A percentile compares a stretch with the other conserved stretches of the same genome.
Evolutionary conservation across 2,888 invertebrate species (phyloP).

Genomic region (Orthonychiurus folsomi): DNA sequence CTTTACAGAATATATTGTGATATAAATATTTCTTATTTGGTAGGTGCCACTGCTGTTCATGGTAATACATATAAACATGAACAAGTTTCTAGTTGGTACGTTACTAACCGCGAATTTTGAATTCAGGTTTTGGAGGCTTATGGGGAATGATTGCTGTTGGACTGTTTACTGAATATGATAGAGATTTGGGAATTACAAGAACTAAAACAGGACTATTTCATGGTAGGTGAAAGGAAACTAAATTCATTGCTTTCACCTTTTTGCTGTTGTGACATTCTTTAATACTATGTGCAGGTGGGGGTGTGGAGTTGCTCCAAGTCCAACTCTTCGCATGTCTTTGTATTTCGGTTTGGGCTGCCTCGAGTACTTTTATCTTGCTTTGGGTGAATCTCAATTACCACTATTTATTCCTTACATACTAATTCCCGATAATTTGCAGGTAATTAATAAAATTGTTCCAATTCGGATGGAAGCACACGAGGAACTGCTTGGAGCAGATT

Average conservation of each 20-base stretch:
- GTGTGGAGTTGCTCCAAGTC: slow-evolving; percentile 45
- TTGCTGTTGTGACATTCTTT: background rate
- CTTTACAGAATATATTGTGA: too few species aligned
- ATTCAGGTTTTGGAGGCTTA: slow-evolving; percentile 41
- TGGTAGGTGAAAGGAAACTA: slow-evolving; percentile 32
- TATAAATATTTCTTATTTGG: background rate
- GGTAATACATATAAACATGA: too few species aligned
- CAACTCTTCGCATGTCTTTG: slow-evolving; percentile 44
- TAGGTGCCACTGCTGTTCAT: slow-evolving; percentile 46
- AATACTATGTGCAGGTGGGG: slow-evolving; percentile 43
- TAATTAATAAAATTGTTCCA: slow-evolving; percentile 42
- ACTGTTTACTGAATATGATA: slow-evolving; percentile 44
- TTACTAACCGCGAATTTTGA: slow-evolving; percentile 32
- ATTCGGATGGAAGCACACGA: slow-evolving; percentile 44
- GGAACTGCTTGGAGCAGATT: slow-evolving; percentile 45
- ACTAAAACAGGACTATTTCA: slow-evolving; percentile 45
- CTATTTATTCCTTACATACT: slow-evolving; percentile 7
- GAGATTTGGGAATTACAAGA: slow-evolving; percentile 43
- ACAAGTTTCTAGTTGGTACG: slow-evolving; percentile 16
- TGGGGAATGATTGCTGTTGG: slow-evolving; percentile 48
- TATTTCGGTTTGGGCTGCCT: slow-evolving; percentile 44
- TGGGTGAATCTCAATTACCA: slow-evolving; percentile 41
- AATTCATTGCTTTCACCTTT: background rate
- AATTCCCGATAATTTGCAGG: slow-evolving; percentile 29
- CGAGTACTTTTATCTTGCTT: slow-evolving; percentile 43